phyloP scores from a whole-genome alignment of 2,113 vertebrate genomes.

The Amphiprion ocellaris region DNA sequence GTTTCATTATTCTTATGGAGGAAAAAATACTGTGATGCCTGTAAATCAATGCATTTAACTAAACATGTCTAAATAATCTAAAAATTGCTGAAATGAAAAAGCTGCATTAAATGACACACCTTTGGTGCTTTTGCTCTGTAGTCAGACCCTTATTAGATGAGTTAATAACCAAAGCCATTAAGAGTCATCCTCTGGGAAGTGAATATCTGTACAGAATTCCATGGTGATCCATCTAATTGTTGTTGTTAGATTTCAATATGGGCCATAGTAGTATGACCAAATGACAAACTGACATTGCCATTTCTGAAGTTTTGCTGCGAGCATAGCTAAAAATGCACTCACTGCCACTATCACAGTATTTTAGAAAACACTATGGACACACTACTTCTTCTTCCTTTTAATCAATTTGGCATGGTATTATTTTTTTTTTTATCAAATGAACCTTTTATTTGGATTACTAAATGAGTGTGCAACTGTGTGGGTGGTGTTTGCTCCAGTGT shows the following conservation, averaged over 20 bases:
- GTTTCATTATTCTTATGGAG: too few species aligned
- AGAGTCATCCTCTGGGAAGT: not conserved
- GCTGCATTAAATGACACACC: not conserved
- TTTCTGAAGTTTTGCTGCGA: not conserved
- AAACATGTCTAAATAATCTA: not conserved
- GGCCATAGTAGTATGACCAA: not conserved
- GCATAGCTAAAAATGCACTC: not conserved
- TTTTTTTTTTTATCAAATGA: constrained; percentile 34
- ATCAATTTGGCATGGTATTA: constrained; percentile 5
- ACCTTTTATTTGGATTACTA: constrained; percentile 18
- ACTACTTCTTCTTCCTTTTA: constrained; percentile 3
- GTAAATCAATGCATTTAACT: not conserved
- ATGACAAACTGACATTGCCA: too few species aligned
- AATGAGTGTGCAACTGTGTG: constrained; percentile 22
- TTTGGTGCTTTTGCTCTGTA: not conserved
- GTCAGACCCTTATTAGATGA: not conserved
- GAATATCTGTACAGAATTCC: not conserved
- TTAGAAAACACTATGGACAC: constrained; percentile 7
- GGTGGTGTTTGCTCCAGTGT: constrained; percentile 45
- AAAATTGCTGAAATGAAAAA: not conserved
- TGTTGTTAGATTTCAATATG: not conserved
- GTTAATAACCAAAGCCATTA: not conserved
- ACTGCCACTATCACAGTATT: not conserved
- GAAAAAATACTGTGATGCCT: too few species aligned
- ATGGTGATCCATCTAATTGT: not conserved